A percentile compares a stretch with the other conserved stretches of the same genome.
Conservation (phyloP, 2,113 vertebrate species). For the Tychaedon coryphoeus region DNA sequence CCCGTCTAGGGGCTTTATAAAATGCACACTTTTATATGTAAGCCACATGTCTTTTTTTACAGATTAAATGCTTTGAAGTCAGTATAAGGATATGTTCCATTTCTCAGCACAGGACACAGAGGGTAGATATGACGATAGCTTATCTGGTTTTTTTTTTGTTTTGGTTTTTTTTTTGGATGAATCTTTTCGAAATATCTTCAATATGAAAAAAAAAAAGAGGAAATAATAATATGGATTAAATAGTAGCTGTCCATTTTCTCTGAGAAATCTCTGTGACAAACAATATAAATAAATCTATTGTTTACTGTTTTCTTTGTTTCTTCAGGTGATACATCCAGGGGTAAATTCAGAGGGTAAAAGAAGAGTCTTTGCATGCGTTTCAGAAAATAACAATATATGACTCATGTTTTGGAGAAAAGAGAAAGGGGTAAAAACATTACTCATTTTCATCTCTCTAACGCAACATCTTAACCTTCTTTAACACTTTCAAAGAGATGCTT, state of each 20-base stretch:
- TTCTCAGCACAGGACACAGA: neutral
- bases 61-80: constrained; percentile 1
- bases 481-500: neutral
- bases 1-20: neutral
- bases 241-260: neutral
- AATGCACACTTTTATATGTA: neutral
- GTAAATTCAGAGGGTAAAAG: neutral
- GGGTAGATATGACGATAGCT: neutral
- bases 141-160: neutral
- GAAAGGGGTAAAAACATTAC: neutral
- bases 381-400: neutral
- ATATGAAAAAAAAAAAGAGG: neutral
- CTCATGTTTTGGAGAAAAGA: neutral
- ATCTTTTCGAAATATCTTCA: constrained; percentile 1
- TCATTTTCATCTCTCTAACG: neutral
- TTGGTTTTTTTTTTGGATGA: neutral
- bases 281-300: neutral
- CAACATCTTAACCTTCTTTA: neutral
- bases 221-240: neutral
- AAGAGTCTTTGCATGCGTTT: neutral
- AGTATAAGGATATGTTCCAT: neutral
- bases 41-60: neutral
- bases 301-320: neutral
- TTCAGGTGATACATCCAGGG: neutral
- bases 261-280: neutral